Evolutionary conservation across 2,888 invertebrate species (phyloP).

Genomic region (Patella depressa): DNA sequence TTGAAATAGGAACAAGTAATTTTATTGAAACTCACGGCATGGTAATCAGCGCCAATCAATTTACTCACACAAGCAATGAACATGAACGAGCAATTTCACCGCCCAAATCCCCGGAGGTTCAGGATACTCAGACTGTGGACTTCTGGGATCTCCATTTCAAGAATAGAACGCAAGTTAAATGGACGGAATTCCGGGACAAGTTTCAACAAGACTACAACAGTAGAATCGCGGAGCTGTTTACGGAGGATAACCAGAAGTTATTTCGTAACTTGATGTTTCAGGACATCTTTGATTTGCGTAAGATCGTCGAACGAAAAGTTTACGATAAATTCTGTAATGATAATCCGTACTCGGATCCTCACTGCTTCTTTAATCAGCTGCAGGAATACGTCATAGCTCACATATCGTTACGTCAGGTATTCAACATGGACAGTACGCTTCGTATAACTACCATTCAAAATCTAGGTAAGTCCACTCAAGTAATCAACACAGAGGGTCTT

Average conservation of each 20-base stretch:
- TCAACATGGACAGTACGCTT: slow-evolving; percentile 60
- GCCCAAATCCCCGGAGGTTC: background rate
- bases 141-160: slow-evolving; percentile 61
- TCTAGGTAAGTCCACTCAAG: slow-evolving; percentile 47
- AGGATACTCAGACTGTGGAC: slow-evolving; percentile 31
- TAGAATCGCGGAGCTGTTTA: slow-evolving; percentile 42
- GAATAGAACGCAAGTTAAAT: slow-evolving; percentile 42
- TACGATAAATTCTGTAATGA: slow-evolving; percentile 51
- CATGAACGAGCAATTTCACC: slow-evolving; percentile 15
- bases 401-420: slow-evolving; percentile 59
- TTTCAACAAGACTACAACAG: slow-evolving; percentile 57
- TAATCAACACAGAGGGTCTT: too few species aligned
- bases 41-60: slow-evolving; percentile 31
- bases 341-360: slow-evolving; percentile 38
- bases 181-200: slow-evolving; percentile 48
- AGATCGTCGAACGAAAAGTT: slow-evolving; percentile 30
- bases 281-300: slow-evolving; percentile 52
- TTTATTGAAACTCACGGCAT: slow-evolving; percentile 36
- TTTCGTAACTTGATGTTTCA: slow-evolving; percentile 55
- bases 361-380: slow-evolving; percentile 55
- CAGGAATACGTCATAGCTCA: slow-evolving; percentile 60
- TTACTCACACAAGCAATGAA: slow-evolving; percentile 13
- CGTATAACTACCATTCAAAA: slow-evolving; percentile 60
- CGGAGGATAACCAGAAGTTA: slow-evolving; percentile 42
- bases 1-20: background rate